phyloP scores from a whole-genome alignment of 37 sponge, comb jelly and placozoan genomes.

The Oopsacas minuta region DNA sequence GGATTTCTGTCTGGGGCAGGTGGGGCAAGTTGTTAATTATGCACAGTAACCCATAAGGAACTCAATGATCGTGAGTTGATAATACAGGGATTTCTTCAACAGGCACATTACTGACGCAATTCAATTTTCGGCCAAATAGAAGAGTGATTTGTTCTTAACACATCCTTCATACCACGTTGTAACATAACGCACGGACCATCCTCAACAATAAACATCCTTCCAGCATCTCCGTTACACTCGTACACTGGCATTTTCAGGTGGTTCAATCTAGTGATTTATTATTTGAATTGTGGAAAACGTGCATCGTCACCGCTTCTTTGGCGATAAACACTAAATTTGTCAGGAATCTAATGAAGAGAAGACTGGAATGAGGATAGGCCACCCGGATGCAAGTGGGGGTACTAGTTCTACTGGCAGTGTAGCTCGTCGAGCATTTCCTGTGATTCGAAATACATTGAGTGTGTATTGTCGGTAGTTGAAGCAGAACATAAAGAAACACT shows the following conservation, averaged over 20 bases:
- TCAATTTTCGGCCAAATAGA: too few relatives aligned
- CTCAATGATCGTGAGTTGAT: too few relatives aligned
- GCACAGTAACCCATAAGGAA: too few relatives aligned
- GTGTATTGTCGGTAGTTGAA: neutral
- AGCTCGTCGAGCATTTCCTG: neutral
- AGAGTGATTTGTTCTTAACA: too few relatives aligned
- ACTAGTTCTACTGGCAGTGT: neutral
- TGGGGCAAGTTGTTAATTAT: too few relatives aligned
- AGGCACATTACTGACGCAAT: too few relatives aligned
- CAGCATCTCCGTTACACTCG: neutral
- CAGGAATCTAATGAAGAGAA: neutral
- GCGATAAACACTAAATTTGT: neutral
- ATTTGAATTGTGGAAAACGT: constrained; percentile 4
- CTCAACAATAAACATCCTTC: constrained; percentile 2
- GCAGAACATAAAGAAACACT: constrained; percentile 4
- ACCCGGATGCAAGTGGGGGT: neutral
- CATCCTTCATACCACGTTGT: too few relatives aligned
- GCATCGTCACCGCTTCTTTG: neutral
- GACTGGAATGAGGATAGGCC: neutral
- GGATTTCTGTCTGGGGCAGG: too few relatives aligned
- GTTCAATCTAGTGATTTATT: neutral
- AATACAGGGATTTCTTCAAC: too few relatives aligned
- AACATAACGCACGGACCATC: too few relatives aligned
- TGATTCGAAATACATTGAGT: neutral
- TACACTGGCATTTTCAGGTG: neutral